Evolutionary conservation across 2,888 invertebrate genomes (phyloP).

Genomic region (Cataglyphis cursor): DNA sequence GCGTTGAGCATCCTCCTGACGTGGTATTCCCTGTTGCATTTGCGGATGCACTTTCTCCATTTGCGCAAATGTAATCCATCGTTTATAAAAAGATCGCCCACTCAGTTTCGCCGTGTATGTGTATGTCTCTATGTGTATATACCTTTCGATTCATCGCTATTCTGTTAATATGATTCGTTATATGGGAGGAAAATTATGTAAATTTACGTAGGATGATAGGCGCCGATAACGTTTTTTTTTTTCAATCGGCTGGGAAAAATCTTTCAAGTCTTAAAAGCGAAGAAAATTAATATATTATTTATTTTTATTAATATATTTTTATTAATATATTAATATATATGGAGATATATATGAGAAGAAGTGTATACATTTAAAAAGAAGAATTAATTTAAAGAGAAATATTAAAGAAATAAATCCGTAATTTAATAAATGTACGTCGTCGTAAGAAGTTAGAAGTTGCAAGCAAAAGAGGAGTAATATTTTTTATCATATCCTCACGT

Average conservation of each 20-base stretch:
- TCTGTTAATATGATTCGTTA: slow-evolving; percentile 8
- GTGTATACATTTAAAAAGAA: not conserved
- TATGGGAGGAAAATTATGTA: not conserved
- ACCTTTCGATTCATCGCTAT: slow-evolving; percentile 1
- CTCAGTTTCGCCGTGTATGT: not conserved
- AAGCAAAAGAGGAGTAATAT: not conserved
- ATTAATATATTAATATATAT: no score
- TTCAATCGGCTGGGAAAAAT: not conserved
- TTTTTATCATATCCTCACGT: not conserved
- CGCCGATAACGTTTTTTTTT: not conserved
- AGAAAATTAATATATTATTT: not conserved
- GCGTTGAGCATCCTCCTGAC: slow-evolving; percentile 3
- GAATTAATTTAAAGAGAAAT: no score
- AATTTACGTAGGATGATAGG: not conserved
- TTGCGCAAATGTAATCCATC: slow-evolving; percentile 26
- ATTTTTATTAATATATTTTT: no score
- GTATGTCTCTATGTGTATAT: not conserved
- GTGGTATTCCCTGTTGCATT: not conserved
- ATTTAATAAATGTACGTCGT: not conserved
- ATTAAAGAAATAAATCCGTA: not conserved
- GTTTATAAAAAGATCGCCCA: slow-evolving; percentile 38
- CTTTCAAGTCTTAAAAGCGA: not conserved
- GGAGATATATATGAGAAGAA: no score
- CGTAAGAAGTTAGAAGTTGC: not conserved
- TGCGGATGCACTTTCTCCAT: slow-evolving; percentile 31